These are phyloP conservation scores for Drosophila azteca DNA, from an alignment of 1,140 invertebrate species.

Conservation along the genomic window DNA sequence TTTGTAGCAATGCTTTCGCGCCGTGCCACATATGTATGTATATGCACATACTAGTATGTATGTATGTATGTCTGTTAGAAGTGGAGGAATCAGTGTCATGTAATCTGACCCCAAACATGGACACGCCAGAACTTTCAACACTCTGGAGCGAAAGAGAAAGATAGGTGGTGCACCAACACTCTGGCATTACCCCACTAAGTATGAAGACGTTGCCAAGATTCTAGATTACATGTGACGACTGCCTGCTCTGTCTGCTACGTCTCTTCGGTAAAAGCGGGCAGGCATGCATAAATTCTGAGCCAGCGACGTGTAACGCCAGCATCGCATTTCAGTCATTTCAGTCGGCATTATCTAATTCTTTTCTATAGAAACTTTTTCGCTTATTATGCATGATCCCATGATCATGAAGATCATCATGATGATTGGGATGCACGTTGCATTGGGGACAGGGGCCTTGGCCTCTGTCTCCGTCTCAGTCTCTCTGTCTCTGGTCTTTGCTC, in stretches of 20 bases:
- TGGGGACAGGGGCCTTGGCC: constrained; percentile 30
- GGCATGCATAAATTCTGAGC: constrained; percentile 72
- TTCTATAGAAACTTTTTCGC: constrained; percentile 50
- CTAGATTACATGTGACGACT: constrained; percentile 77
- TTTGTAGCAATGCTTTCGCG: constrained; percentile 71
- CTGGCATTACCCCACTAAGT: constrained; percentile 71
- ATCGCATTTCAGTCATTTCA: constrained; percentile 73
- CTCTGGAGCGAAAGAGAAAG: constrained; percentile 40
- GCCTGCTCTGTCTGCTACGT: background rate
- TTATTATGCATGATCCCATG: constrained; percentile 56
- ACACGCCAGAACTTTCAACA: constrained; percentile 81
- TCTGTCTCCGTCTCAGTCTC: background rate
- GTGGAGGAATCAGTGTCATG: constrained; percentile 74
- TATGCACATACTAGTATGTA: constrained; percentile 32
- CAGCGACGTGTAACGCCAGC: constrained; percentile 75
- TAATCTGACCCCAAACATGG: constrained; percentile 81
- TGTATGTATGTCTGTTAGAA: constrained; percentile 64
- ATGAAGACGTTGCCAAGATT: constrained; percentile 78
- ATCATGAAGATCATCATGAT: constrained; percentile 16
- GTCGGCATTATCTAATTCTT: constrained; percentile 72
- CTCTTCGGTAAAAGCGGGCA: constrained; percentile 31
- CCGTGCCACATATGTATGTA: constrained; percentile 46
- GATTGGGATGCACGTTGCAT: constrained; percentile 33
- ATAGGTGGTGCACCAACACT: constrained; percentile 59
- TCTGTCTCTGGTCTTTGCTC: background rate